Conservation (phyloP, 2,113 vertebrate genomes). For the Nasalis larvatus region DNA sequence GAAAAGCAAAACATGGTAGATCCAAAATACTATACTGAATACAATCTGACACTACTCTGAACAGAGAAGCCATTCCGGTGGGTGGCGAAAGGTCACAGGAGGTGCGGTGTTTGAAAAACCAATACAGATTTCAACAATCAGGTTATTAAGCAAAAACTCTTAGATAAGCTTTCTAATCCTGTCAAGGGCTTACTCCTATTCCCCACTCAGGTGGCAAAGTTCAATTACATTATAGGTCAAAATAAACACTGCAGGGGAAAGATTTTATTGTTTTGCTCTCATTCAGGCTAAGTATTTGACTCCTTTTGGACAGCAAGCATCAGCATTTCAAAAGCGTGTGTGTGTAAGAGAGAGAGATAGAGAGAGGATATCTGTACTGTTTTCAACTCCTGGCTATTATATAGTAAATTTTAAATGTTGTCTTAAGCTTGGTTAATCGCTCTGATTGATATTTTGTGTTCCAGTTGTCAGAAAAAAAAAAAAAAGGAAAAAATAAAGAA, state of each 20-base stretch:
- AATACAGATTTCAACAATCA: constrained; percentile 44
- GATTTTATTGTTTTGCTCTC: constrained; percentile 49
- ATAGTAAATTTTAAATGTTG: neutral
- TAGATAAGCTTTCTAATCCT: constrained; percentile 75
- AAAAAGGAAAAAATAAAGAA: neutral
- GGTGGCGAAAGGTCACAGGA: neutral
- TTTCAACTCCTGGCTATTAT: neutral
- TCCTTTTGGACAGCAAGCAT: constrained; percentile 23
- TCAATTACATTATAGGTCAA: constrained; percentile 49
- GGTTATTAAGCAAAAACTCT: constrained; percentile 73
- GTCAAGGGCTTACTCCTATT: constrained; percentile 71
- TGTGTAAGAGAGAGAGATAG: neutral
- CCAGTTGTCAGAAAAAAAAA: neutral
- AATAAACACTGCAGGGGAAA: neutral
- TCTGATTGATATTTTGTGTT: neutral
- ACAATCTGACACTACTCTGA: neutral
- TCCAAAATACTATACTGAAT: neutral
- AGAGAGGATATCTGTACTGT: neutral
- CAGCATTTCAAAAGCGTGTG: neutral
- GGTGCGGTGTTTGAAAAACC: neutral
- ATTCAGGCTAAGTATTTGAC: constrained; percentile 23
- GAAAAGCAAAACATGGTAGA: neutral
- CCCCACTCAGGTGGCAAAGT: constrained; percentile 67
- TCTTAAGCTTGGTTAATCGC: constrained; percentile 7
- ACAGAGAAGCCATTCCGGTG: constrained; percentile 23